Conservation (phyloP, 2,797 vertebrate species). For the Clarias pachynema region DNA sequence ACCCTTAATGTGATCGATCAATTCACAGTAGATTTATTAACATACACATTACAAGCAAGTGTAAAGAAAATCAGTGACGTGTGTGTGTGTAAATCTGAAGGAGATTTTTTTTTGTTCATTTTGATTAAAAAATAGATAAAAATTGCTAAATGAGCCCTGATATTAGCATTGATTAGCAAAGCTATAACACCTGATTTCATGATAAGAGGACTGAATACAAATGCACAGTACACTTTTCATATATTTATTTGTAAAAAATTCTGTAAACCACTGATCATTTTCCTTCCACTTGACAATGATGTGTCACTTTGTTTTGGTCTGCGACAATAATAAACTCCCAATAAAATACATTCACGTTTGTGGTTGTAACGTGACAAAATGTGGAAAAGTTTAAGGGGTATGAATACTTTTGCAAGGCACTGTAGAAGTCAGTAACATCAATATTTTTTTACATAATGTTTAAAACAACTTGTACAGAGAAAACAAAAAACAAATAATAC, state of each 20-base stretch:
- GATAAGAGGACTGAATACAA: too few relatives aligned
- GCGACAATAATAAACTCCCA: too few relatives aligned
- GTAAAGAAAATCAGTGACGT: background rate
- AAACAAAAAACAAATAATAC: background rate
- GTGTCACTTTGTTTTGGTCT: too few relatives aligned
- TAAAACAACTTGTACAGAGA: too few relatives aligned
- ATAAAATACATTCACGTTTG: too few relatives aligned
- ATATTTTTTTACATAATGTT: background rate
- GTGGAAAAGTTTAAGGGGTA: too few relatives aligned
- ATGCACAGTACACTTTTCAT: too few relatives aligned
- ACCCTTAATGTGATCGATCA: background rate
- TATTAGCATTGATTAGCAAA: background rate
- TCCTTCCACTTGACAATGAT: too few relatives aligned
- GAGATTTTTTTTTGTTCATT: background rate
- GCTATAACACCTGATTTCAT: background rate
- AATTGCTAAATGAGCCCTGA: background rate
- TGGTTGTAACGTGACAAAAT: too few relatives aligned
- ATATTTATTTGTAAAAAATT: too few relatives aligned
- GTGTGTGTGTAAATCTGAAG: background rate
- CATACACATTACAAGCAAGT: background rate
- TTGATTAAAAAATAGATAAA: background rate
- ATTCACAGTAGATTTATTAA: background rate
- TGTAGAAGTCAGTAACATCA: background rate
- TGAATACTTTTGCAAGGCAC: too few relatives aligned
- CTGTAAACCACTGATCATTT: too few relatives aligned